These are phyloP conservation scores for Oophaga sylvatica DNA, from an alignment of 2,797 vertebrate genomes.

Conservation along the genomic window DNA sequence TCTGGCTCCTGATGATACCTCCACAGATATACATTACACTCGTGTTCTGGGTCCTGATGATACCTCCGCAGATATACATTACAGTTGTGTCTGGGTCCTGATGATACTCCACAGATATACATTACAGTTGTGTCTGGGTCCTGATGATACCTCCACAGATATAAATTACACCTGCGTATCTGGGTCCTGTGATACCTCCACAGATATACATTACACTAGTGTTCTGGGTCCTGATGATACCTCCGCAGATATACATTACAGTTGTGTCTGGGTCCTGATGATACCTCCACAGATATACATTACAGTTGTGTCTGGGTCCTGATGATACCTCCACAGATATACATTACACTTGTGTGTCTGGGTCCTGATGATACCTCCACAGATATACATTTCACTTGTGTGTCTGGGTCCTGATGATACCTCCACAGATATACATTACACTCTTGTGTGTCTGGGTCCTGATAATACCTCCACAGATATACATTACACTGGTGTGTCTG, in stretches of 20 bases:
- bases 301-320: neutral
- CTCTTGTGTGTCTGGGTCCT: neutral
- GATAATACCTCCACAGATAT: too few relatives aligned
- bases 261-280: too few relatives aligned
- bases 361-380: constrained; percentile 16
- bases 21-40: too few relatives aligned
- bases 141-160: too few relatives aligned
- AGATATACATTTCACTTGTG: neutral
- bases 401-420: too few relatives aligned
- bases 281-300: neutral
- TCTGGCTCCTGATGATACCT: neutral
- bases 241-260: too few relatives aligned
- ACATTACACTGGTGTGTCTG: neutral
- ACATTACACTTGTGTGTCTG: neutral
- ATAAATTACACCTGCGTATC: neutral
- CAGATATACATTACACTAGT: too few relatives aligned
- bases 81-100: neutral
- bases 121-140: too few relatives aligned
- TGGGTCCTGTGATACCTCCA: neutral
- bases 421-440: neutral
- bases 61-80: neutral
- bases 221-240: too few relatives aligned
- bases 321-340: neutral
- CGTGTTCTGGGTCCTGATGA: neutral
- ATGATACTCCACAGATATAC: neutral